Evolutionary conservation across 2,797 vertebrate genomes (phyloP).

Genomic region (Leptoclinus maculatus): DNA sequence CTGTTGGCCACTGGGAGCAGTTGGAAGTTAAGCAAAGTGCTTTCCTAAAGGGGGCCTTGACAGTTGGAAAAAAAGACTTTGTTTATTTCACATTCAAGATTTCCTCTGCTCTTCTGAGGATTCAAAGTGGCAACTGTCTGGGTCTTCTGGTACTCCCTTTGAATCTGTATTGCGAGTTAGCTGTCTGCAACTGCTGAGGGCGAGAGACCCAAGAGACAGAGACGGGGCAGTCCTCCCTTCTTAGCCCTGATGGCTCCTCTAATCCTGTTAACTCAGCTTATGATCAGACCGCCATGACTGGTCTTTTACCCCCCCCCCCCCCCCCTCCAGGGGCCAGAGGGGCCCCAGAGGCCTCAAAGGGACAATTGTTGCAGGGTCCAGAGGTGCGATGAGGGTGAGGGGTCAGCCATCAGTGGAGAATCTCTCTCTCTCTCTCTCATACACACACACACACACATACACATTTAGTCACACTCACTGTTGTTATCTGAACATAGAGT

Average conservation of each 20-base stretch:
- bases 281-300: conserved; percentile 68
- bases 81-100: conserved; percentile 21
- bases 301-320: conserved; percentile 20
- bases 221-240: conserved; percentile 52
- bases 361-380: conserved; percentile 73
- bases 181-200: conserved; percentile 58
- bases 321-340: conserved; percentile 22
- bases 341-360: conserved; percentile 63
- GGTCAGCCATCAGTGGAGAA: conserved; percentile 54
- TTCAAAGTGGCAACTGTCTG: conserved; percentile 19
- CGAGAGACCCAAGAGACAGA: conserved; percentile 59
- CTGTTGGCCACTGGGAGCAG: conserved; percentile 2
- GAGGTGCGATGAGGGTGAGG: conserved; percentile 54
- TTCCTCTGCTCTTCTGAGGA: conserved; percentile 18
- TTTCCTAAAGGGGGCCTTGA: conserved; percentile 12
- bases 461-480: no score
- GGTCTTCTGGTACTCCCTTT: conserved; percentile 23
- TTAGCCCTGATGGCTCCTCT: conserved; percentile 59
- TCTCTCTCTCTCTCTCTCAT: no score
- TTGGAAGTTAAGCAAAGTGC: conserved; percentile 1
- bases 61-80: neutral
- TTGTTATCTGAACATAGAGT: conserved; percentile 10
- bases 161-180: conserved; percentile 38
- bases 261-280: conserved; percentile 78
- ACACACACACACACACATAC: no score